These are phyloP conservation scores for Anser brachyrhynchus DNA, from an alignment of 2,113 vertebrate species.

Conservation along the genomic window DNA sequence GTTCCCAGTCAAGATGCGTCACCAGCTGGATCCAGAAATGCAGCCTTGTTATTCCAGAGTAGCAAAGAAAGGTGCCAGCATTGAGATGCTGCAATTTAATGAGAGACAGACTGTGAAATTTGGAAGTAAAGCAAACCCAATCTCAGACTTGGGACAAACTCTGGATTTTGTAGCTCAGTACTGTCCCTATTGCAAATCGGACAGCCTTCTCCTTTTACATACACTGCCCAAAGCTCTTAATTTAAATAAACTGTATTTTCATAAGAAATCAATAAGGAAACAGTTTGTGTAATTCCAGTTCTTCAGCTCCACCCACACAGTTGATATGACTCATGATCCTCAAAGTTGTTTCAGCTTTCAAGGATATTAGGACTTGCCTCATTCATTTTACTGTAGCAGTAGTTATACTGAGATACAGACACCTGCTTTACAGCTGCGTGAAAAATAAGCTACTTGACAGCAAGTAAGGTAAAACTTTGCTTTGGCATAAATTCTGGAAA, in stretches of 20 bases:
- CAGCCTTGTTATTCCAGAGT: neutral
- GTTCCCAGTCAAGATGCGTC: neutral
- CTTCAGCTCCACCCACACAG: neutral
- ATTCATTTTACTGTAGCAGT: neutral
- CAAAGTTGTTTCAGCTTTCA: neutral
- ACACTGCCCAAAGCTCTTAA: neutral
- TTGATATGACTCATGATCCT: neutral
- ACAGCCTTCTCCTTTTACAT: neutral
- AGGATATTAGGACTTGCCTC: neutral
- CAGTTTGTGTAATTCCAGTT: neutral
- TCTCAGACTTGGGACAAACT: neutral
- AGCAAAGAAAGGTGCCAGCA: neutral
- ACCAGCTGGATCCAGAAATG: neutral
- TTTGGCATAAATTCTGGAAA: neutral
- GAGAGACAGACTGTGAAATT: neutral
- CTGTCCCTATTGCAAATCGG: neutral
- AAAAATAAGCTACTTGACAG: constrained; percentile 28
- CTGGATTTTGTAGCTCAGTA: neutral
- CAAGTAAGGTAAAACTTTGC: neutral
- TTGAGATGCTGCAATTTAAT: neutral
- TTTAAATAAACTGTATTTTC: neutral
- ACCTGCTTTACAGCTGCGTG: constrained; percentile 2
- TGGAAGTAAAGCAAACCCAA: neutral
- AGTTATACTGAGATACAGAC: neutral
- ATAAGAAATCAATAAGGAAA: neutral